Evolutionary conservation across 2,797 vertebrate genomes (phyloP).

Genomic region (Vespertilio murinus): DNA sequence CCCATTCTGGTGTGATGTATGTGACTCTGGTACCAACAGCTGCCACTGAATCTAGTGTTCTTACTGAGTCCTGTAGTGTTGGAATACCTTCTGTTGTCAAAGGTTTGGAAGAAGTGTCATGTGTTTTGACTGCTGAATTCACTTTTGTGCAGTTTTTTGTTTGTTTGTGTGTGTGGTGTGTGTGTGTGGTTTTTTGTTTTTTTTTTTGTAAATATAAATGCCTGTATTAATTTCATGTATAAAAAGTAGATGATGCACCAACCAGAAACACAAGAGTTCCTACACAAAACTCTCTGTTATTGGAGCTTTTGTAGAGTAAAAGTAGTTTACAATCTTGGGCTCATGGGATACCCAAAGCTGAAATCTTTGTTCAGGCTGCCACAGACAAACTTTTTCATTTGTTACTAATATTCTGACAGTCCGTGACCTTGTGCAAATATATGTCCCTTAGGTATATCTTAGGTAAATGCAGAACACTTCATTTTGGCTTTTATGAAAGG

Average conservation of each 20-base stretch:
- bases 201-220: constrained; percentile 96
- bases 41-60: constrained; percentile 85
- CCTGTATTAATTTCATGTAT: constrained; percentile 82
- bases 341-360: constrained; percentile 52
- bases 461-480: constrained; percentile 42
- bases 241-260: constrained; percentile 82
- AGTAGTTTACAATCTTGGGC: constrained; percentile 67
- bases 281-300: constrained; percentile 74
- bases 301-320: constrained; percentile 75
- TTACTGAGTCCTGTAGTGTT: constrained; percentile 85
- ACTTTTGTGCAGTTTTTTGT: constrained; percentile 95
- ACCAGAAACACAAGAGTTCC: constrained; percentile 80
- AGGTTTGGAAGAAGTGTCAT: constrained; percentile 88
- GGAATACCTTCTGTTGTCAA: constrained; percentile 83
- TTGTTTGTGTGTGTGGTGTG: no score
- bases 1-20: constrained; percentile 86
- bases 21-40: constrained; percentile 88
- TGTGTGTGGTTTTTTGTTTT: no score
- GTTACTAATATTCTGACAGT: not conserved
- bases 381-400: constrained; percentile 62
- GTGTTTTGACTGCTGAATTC: constrained; percentile 91
- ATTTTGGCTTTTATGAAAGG: constrained; percentile 45
- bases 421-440: constrained; percentile 50
- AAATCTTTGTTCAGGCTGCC: constrained; percentile 51
- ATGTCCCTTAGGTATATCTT: constrained; percentile 44